Evolutionary conservation across 2,888 invertebrate species (phyloP).

Genomic region (Synanthedon vespiformis): DNA sequence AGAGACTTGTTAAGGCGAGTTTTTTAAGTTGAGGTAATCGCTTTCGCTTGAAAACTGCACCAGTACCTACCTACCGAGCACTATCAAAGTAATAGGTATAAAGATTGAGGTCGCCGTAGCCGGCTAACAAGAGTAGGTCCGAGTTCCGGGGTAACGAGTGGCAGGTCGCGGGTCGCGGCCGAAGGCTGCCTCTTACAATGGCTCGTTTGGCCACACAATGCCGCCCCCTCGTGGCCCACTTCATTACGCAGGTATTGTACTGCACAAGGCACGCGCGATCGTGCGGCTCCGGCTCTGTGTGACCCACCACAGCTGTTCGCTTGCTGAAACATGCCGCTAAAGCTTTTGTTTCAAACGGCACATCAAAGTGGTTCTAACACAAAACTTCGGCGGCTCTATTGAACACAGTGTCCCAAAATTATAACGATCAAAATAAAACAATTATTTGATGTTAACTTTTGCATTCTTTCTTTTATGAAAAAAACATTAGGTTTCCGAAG

Average conservation of each 20-base stretch:
- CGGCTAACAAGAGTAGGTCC: conserved; percentile 21
- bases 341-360: conserved; percentile 20
- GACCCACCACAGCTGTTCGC: conserved; percentile 39
- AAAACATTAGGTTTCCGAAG: too few relatives aligned
- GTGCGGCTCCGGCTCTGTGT: conserved; percentile 23
- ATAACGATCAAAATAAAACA: too few relatives aligned
- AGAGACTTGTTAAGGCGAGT: too few relatives aligned
- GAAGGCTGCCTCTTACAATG: conserved; percentile 35
- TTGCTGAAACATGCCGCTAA: conserved; percentile 31
- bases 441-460: too few relatives aligned
- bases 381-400: conserved; percentile 1
- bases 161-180: conserved; percentile 47
- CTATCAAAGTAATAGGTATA: neutral
- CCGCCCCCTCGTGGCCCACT: conserved; percentile 65
- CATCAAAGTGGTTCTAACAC: neutral
- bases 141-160: conserved; percentile 33
- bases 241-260: conserved; percentile 69
- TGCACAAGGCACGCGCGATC: conserved; percentile 29
- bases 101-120: conserved; percentile 2
- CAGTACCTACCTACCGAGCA: neutral
- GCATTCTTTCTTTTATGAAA: too few relatives aligned
- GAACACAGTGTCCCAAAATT: neutral
- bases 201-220: conserved; percentile 60
- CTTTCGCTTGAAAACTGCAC: neutral
- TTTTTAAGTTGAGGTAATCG: neutral